These are phyloP conservation scores for Caranx ignobilis DNA, from an alignment of 2,113 vertebrate species.

Conservation along the genomic window DNA sequence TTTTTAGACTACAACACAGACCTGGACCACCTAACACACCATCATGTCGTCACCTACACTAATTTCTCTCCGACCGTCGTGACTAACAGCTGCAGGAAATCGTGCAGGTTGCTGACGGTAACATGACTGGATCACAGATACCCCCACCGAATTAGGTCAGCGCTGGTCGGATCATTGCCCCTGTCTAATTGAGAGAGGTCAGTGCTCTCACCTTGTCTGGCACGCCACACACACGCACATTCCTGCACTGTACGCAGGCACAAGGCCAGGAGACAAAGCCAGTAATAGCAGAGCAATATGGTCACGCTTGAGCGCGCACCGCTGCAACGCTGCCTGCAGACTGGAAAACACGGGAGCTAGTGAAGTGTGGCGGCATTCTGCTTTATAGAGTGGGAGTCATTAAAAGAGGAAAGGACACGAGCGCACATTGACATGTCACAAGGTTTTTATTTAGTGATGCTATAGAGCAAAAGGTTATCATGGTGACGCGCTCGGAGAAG, in stretches of 20 bases:
- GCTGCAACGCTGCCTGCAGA: slow-evolving; percentile 24
- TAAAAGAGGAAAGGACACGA: slow-evolving; percentile 46
- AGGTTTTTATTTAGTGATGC: slow-evolving; percentile 46
- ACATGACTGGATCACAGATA: slow-evolving; percentile 67
- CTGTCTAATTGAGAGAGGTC: slow-evolving; percentile 68
- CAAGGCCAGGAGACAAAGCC: slow-evolving; percentile 43
- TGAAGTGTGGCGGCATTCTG: slow-evolving; percentile 35
- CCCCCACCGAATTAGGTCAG: slow-evolving; percentile 75
- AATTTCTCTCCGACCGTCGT: slow-evolving; percentile 50
- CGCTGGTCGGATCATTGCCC: slow-evolving; percentile 57
- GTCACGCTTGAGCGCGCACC: slow-evolving; percentile 33
- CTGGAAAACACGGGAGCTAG: slow-evolving; percentile 51
- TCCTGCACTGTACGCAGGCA: slow-evolving; percentile 16
- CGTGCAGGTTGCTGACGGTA: slow-evolving; percentile 59
- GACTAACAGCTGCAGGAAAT: slow-evolving; percentile 63
- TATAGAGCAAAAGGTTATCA: background rate
- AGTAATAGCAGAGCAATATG: slow-evolving; percentile 18
- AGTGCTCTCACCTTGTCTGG: slow-evolving; percentile 72
- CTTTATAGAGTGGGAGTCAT: slow-evolving; percentile 35
- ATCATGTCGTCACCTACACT: background rate
- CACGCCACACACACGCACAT: slow-evolving; percentile 16
- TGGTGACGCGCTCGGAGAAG: background rate
- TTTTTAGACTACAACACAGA: background rate
- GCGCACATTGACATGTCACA: slow-evolving; percentile 36
- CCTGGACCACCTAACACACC: slow-evolving; percentile 18